Base-by-base conservation (phyloP, 2,888 invertebrate species). In the Aphidoletes aphidimyza region DNA sequence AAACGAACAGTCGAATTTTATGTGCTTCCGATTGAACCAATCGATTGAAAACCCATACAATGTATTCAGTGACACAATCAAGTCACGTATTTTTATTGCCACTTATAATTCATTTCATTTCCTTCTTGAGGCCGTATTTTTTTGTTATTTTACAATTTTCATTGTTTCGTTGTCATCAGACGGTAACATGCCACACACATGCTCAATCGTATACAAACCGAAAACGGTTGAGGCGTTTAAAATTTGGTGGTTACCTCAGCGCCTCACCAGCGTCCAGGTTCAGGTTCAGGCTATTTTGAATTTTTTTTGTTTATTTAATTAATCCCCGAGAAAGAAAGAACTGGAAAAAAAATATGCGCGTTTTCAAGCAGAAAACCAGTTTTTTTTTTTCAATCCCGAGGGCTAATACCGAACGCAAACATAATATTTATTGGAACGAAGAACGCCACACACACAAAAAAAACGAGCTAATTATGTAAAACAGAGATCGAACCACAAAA, bases 221-320 rank as follows among this genome's bases (percentile, higher is more conserved):
- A n/a, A n/a, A 30, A 26, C 5, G 22, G 22, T 30, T 8, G 22
- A 69, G 69, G 69, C 34, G 34, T 30, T 69, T 26, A n/a, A n/a
- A 14, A 30, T 69, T 30, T 30, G 30, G 30, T n/a, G n/a, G n/a
- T n/a, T n/a, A n/a, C n/a, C n/a, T n/a, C n/a, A n/a, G n/a, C n/a
- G n/a, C n/a, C n/a, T n/a, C n/a, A n/a, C n/a, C n/a, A n/a, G n/a
- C n/a, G n/a, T n/a, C n/a, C n/a, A n/a, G n/a, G n/a, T n/a, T n/a
- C n/a, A n/a, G n/a, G n/a, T n/a, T n/a, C n/a, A n/a, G n/a, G n/a
- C n/a, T n/a, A n/a, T n/a, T n/a, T n/a, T n/a, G n/a, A n/a, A n/a
- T n/a, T n/a, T n/a, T n/a, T n/a, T n/a, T n/a, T 81, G 37, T 81
- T 81, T 81, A 81, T 81, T 81, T 81, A 37, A 81, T 81, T 81